phyloP scores from a whole-genome alignment of 2,113 vertebrate species.

The Pterocles gutturalis region DNA sequence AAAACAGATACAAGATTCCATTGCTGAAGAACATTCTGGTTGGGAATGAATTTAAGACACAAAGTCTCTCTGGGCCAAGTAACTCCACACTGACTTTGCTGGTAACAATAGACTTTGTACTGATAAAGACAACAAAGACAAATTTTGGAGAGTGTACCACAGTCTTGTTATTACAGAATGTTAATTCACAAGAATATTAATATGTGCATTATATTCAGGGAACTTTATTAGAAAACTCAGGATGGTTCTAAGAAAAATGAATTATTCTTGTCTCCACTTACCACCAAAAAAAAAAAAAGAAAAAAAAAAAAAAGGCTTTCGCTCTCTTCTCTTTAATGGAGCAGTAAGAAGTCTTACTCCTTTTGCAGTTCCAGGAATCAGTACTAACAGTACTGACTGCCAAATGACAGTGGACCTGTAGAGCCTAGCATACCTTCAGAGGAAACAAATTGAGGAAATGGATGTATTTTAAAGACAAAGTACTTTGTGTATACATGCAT shows the following conservation, averaged over 20 bases:
- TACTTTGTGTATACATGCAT: too few species aligned
- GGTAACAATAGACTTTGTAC: not conserved
- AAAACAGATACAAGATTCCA: not conserved
- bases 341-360: not conserved
- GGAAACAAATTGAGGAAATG: not conserved
- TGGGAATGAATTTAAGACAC: not conserved
- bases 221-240: not conserved
- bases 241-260: not conserved
- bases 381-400: not conserved
- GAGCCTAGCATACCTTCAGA: not conserved
- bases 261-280: not conserved
- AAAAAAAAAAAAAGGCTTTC: not conserved
- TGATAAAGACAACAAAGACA: not conserved
- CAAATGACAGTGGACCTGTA: not conserved
- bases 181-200: not conserved
- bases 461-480: not conserved
- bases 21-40: not conserved
- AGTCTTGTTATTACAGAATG: not conserved
- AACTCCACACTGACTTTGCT: not conserved
- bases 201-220: not conserved
- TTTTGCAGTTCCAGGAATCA: not conserved
- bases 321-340: not conserved
- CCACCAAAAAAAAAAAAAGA: not conserved
- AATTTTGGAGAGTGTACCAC: not conserved
- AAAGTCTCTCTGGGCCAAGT: not conserved